Base-by-base conservation (phyloP, 2,888 invertebrate genomes). In the Acanthococcus lagerstroemiae region DNA sequence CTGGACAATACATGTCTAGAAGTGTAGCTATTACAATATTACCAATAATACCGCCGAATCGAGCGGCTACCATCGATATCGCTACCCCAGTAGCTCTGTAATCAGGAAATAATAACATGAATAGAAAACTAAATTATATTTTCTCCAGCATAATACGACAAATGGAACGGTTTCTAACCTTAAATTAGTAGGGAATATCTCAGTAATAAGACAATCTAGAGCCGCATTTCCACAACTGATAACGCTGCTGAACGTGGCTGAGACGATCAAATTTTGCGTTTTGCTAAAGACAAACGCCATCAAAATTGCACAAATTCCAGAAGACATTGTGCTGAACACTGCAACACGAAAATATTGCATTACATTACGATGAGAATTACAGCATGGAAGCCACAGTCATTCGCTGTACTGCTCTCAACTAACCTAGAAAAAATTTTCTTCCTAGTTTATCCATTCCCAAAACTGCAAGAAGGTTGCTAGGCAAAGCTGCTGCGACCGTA, bases 181-280 rank as follows among this genome's bases (percentile, higher is more conserved):
- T 74, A 94, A 81, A 78, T 90, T 86, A 48, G 94, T 94, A 37
- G 94, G 94, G 76, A 93, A 94, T 69, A 94, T 88, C 80, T 95
- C 95, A 24, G 91, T 91, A 74, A 90, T 90, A 71, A 95, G 83
- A 75, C 94, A 94, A 79, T 93, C 93, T 69, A 94, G 80, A 4
- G 93, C 89, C 61, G 90, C 90, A 77, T 90, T 90, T 69, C 90
- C 90, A 76, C 90, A 90, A 66, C 90, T 90, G 71, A 90, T 90
- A 67, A 90, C 89, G 58, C 89, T 88, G 75, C 89, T 90, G 78
- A 90, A 90, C 73, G 89, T 81, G 67, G 90, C 90, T 73, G 89
- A 87, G 54, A 90, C 89, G 65, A 88, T 81, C 70, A 90, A 80
- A 77, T 90, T 90, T 76, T 90, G 88, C 52, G 83, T 81, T 76